Evolutionary conservation across 2,797 vertebrate species (phyloP).

Genomic region (Artibeus lituratus): DNA sequence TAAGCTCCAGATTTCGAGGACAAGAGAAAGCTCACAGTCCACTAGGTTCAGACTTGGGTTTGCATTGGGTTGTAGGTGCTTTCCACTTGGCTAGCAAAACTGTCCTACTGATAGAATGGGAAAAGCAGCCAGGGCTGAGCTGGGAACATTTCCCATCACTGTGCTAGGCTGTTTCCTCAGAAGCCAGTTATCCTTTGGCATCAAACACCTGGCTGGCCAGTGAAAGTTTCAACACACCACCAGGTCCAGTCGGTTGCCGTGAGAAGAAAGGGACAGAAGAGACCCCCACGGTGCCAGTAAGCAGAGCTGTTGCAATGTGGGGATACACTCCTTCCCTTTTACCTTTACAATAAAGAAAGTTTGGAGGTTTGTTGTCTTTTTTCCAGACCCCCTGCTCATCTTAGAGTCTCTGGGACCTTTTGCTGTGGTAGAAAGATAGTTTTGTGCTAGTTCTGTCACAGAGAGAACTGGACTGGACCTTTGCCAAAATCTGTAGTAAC

Average conservation of each 20-base stretch:
- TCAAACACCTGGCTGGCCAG: background rate
- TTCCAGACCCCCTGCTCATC: background rate
- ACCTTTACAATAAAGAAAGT: background rate
- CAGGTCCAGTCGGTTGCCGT: background rate
- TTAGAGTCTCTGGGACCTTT: background rate
- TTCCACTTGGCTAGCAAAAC: conserved; percentile 7
- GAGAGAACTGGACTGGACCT: background rate
- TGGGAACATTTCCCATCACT: background rate
- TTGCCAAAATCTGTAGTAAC: background rate
- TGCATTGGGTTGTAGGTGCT: background rate
- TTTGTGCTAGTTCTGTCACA: background rate
- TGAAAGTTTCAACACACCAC: background rate
- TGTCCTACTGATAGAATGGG: background rate
- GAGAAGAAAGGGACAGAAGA: background rate
- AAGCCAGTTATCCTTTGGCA: background rate
- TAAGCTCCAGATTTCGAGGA: background rate
- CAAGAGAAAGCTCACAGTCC: background rate
- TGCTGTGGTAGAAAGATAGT: background rate
- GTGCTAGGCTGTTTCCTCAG: background rate
- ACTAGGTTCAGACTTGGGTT: background rate
- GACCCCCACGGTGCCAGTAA: background rate
- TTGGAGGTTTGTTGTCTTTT: background rate
- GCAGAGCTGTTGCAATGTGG: background rate
- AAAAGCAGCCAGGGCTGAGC: background rate
- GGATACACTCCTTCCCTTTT: background rate